Conservation (phyloP, 2,888 invertebrate species). For the Drosophila testacea region DNA sequence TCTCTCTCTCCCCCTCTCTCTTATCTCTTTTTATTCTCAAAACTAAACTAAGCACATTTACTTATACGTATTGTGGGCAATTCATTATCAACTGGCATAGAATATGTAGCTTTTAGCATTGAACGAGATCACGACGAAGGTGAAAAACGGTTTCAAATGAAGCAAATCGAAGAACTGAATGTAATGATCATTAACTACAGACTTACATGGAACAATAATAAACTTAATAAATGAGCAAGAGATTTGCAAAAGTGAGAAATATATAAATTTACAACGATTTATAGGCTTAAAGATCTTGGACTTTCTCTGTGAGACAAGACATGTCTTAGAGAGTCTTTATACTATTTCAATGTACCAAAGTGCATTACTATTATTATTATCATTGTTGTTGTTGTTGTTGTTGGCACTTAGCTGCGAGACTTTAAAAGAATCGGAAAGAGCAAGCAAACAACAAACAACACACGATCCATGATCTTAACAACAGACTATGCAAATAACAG, state of each 20-base stretch:
- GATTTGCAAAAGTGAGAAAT: conserved; percentile 1
- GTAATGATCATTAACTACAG: conserved; percentile 1
- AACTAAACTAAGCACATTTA: conserved; percentile 1
- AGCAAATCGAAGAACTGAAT: not conserved
- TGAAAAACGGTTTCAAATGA: not conserved
- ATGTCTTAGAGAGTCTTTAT: not conserved
- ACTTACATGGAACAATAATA: not conserved
- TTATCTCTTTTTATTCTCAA: not conserved
- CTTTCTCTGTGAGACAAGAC: conserved; percentile 15
- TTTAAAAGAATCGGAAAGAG: conserved; percentile 8
- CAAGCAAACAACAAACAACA: conserved; percentile 2
- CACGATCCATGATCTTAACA: not conserved
- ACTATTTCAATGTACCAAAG: conserved; percentile 2
- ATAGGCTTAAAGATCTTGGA: not conserved
- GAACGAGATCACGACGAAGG: conserved; percentile 37
- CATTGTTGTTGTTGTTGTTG: conserved; percentile 7
- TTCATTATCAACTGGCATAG: conserved; percentile 26
- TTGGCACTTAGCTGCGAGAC: conserved; percentile 52
- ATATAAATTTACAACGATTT: not conserved
- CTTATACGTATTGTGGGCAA: conserved; percentile 26
- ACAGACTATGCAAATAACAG: conserved; percentile 64
- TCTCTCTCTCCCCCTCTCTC: too few species aligned
- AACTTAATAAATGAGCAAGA: not conserved
- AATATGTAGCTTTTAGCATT: conserved; percentile 15
- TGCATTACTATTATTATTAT: conserved; percentile 24